These are phyloP conservation scores for Mormyrus proboscirostris DNA, from an alignment of 2,797 vertebrate species.

Conservation along the genomic window DNA sequence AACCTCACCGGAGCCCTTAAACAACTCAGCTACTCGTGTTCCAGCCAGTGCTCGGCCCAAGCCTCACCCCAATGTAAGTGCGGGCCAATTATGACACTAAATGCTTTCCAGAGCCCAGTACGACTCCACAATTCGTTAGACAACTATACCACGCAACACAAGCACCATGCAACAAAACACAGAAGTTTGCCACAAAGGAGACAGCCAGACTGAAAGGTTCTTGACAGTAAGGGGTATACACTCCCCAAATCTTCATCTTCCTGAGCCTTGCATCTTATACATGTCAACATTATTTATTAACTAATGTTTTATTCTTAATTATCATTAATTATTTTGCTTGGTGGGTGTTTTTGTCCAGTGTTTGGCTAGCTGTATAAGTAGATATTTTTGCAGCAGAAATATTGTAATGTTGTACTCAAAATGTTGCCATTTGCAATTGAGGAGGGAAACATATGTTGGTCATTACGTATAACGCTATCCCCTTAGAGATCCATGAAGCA, in stretches of 20 bases:
- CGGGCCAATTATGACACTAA: background rate
- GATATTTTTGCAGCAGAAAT: background rate
- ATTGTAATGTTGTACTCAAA: background rate
- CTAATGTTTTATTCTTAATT: background rate
- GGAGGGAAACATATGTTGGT: background rate
- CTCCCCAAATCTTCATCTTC: background rate
- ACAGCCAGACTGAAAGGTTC: background rate
- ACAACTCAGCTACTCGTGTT: slow-evolving; percentile 74
- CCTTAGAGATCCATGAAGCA: background rate
- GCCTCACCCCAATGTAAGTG: slow-evolving; percentile 54
- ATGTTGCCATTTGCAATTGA: background rate
- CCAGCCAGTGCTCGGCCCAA: slow-evolving; percentile 58
- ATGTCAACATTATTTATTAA: background rate
- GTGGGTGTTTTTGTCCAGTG: background rate
- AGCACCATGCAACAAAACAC: background rate
- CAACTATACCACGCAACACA: background rate
- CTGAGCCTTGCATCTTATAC: background rate
- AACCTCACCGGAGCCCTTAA: slow-evolving; percentile 76
- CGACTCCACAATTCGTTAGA: background rate
- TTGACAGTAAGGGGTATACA: background rate
- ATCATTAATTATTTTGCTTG: background rate
- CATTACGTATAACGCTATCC: background rate
- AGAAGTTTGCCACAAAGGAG: background rate
- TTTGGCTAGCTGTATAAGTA: background rate
- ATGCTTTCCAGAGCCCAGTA: background rate